phyloP scores from a whole-genome alignment of 2,797 vertebrate species.

The Acanthornis magna region DNA sequence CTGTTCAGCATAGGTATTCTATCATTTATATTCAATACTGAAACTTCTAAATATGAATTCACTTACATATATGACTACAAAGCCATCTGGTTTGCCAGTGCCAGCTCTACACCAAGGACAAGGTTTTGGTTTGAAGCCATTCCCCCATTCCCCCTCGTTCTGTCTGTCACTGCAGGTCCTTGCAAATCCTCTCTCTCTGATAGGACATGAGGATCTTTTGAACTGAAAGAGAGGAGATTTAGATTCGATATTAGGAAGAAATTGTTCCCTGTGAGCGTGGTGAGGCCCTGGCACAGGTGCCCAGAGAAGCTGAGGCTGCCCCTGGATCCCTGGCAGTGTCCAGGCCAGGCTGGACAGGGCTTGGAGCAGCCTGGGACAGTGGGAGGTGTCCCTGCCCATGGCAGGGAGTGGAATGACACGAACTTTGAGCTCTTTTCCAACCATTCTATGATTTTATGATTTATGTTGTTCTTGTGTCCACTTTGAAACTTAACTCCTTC shows the following conservation, averaged over 20 bases:
- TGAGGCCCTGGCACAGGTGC: rapidly evolving
- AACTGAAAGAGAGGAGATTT: neutral
- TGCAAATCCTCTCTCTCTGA: neutral
- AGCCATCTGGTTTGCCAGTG: neutral
- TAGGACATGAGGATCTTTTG: neutral
- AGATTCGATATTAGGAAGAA: neutral
- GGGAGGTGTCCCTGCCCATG: neutral
- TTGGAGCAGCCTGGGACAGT: rapidly evolving
- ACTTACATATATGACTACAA: neutral
- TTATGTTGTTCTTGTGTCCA: neutral
- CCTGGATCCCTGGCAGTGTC: neutral
- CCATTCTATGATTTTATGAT: neutral
- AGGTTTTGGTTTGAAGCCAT: neutral
- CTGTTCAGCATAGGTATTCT: neutral
- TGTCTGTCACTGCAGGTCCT: neutral
- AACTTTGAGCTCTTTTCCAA: neutral
- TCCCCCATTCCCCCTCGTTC: neutral
- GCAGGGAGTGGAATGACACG: rapidly evolving
- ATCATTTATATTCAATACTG: neutral
- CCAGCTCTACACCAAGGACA: neutral
- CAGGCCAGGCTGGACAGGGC: rapidly evolving
- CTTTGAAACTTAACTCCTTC: neutral
- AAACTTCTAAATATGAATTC: neutral
- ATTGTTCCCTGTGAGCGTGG: neutral
- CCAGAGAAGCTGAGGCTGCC: neutral